phyloP scores from a whole-genome alignment of 1,140 invertebrate species.

The Schlechtendalia chinensis region DNA sequence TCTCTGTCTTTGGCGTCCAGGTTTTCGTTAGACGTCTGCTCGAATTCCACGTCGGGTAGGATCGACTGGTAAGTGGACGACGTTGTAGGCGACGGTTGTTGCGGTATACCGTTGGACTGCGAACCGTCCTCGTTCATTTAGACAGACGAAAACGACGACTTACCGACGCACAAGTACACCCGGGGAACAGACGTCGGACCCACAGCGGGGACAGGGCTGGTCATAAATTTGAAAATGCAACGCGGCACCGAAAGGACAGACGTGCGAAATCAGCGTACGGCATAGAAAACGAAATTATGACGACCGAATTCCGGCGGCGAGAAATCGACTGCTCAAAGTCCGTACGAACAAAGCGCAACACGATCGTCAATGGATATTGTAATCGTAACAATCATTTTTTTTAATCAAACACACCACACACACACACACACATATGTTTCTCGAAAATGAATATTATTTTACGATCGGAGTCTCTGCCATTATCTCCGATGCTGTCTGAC shows the following conservation, averaged over 20 bases:
- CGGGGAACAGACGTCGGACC: not conserved
- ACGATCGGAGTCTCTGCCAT: not conserved
- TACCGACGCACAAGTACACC: slow-evolving; percentile 20
- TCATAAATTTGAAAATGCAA: slow-evolving; percentile 18
- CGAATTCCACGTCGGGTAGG: slow-evolving; percentile 24
- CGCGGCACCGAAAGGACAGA: not conserved
- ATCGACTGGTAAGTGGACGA: slow-evolving; percentile 30
- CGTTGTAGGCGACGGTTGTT: slow-evolving; percentile 21
- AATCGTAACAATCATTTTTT: not conserved
- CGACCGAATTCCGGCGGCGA: not conserved
- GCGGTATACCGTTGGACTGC: slow-evolving; percentile 19
- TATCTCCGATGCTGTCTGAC: slow-evolving; percentile 29
- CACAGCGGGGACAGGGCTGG: not conserved
- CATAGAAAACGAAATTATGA: not conserved
- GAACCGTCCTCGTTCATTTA: slow-evolving; percentile 42
- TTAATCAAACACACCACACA: slow-evolving; percentile 9
- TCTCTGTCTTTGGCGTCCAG: slow-evolving; percentile 69
- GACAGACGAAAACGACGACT: slow-evolving; percentile 13
- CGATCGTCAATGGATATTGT: not conserved
- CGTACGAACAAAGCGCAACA: not conserved
- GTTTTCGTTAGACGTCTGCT: slow-evolving; percentile 34
- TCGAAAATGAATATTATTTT: slow-evolving; percentile 5
- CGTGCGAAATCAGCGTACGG: not conserved
- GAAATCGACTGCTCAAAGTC: not conserved
- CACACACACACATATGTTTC: slow-evolving; percentile 11